Evolutionary conservation across 2,888 invertebrate species (phyloP), one percentile per base, ranked within the genome.

Genomic region (Mimas tiliae): DNA sequence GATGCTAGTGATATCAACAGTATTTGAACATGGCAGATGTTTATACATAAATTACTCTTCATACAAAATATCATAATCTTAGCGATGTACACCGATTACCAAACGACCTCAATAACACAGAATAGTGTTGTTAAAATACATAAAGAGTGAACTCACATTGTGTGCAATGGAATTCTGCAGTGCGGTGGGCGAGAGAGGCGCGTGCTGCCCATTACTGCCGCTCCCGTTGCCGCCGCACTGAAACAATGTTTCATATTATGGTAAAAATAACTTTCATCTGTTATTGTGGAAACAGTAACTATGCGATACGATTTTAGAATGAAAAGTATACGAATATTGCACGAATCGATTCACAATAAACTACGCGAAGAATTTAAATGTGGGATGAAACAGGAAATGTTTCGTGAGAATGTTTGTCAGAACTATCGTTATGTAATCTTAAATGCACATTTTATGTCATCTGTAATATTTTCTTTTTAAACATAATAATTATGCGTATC

Each of bases 141-240:
- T 27, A 71, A 67, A 64, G 19, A 66, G 69, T 67, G 67, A 68
- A 88, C 93, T 91, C 80, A 93, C 93, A 81, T 90, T 93, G 80
- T 91, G 91, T 82, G 89, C 86, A 81, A 89, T 84, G 75, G 90
- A 86, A 82, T 86, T 90, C 83, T 93, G 93, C 87, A 93, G 82
- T 81, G 90, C 89, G 83, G 91, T 90, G 78, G 93, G 93, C 82
- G 93, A 93, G 70, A 93, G 90, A 77, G 93, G 93, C 83, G 88
- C 93, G 85, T 88, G 92, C 74, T 88, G 91, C 81, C 91, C 93
- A 91, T 91, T 90, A 86, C 89, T 91, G 79, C 85, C 89, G 85
- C 85, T 88, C 77, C 88, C 87, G 73, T 82, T 90, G 77, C 89
- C 91, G 79, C 90, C 91, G 74, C 89, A 86, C 93, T 93, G 83